A percentile compares a stretch with the other conserved stretches of the same genome.
These are phyloP conservation scores for Notodonta dromedarius DNA, from an alignment of 2,888 invertebrate genomes.

Conservation along the genomic window DNA sequence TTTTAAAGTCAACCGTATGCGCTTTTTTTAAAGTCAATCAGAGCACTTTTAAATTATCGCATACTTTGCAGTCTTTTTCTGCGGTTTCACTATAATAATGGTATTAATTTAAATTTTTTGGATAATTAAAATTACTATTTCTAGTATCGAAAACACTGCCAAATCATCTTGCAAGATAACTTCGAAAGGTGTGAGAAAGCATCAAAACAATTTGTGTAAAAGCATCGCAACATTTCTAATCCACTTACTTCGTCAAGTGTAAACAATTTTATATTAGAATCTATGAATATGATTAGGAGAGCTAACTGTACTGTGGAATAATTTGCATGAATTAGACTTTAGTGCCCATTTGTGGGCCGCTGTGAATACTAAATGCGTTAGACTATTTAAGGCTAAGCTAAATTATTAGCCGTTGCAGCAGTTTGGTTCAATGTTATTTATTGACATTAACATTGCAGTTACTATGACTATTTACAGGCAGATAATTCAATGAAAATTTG, in stretches of 20 bases:
- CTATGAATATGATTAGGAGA: conserved; percentile 25
- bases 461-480: no score
- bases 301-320: conserved; percentile 16
- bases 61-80: no score
- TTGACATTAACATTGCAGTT: not conserved
- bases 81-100: no score
- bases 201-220: conserved; percentile 8
- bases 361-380: conserved; percentile 5
- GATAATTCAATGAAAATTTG: no score
- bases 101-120: no score
- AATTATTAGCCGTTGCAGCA: not conserved
- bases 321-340: conserved; percentile 21
- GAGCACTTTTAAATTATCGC: no score
- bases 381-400: conserved; percentile 2
- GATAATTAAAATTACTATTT: no score
- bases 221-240: conserved; percentile 23
- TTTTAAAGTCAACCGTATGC: no score
- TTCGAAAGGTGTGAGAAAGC: conserved; percentile 22
- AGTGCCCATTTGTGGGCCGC: not conserved
- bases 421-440: not conserved
- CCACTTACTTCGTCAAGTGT: conserved; percentile 33
- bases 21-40: no score
- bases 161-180: conserved; percentile 6
- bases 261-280: conserved; percentile 19
- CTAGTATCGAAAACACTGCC: no score